A percentile compares a stretch with the other conserved stretches of the same genome.
phyloP scores from a whole-genome alignment of 2,113 vertebrate genomes.

The Archilochus colubris region DNA sequence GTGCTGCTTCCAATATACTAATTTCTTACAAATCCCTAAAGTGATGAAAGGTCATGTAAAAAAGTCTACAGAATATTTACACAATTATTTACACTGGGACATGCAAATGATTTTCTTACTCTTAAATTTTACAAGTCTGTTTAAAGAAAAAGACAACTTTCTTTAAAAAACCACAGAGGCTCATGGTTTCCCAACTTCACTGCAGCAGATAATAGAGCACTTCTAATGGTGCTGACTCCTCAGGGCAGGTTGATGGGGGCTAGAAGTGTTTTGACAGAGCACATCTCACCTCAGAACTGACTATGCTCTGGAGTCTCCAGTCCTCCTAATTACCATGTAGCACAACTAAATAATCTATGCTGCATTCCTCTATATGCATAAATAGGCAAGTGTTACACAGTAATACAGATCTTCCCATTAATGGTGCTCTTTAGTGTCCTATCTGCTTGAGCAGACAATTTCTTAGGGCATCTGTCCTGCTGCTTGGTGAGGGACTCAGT shows the following conservation, averaged over 20 bases:
- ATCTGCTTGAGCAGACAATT: neutral
- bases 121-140: neutral
- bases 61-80: neutral
- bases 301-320: neutral
- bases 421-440: neutral
- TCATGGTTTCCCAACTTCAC: neutral
- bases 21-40: neutral
- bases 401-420: neutral
- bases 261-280: neutral
- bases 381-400: neutral
- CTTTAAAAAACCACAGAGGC: neutral
- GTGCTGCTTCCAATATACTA: neutral
- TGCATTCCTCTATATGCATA: neutral
- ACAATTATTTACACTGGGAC: neutral
- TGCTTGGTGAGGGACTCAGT: neutral
- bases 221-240: neutral
- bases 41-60: neutral
- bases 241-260: neutral
- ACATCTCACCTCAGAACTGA: neutral
- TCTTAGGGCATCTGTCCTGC: conserved; percentile 8
- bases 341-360: conserved; percentile 24
- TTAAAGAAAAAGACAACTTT: neutral
- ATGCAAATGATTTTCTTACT: neutral
- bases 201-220: neutral
- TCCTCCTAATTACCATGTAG: conserved; percentile 29